These are phyloP conservation scores for Prionailurus viverrinus DNA, from an alignment of 2,113 vertebrate genomes.

Conservation along the genomic window DNA sequence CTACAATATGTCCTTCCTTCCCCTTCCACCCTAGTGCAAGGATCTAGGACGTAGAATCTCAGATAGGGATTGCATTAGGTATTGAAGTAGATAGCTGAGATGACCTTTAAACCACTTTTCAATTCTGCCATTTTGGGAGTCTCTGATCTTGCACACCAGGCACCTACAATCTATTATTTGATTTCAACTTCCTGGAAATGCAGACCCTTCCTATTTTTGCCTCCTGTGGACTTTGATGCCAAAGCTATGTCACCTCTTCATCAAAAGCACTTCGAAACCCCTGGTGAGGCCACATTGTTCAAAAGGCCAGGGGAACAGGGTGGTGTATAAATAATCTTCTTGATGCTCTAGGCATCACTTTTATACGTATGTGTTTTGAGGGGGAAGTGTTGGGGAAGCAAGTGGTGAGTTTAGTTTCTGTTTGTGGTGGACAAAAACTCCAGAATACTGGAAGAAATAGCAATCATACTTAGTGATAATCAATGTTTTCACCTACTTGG, in stretches of 20 bases:
- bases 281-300: slow-evolving; percentile 58
- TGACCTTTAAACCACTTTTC: slow-evolving; percentile 66
- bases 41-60: slow-evolving; percentile 23
- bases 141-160: slow-evolving; percentile 62
- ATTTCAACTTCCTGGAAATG: slow-evolving; percentile 75
- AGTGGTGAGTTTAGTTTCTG: slow-evolving; percentile 29
- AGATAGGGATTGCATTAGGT: slow-evolving; percentile 33
- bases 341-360: slow-evolving; percentile 3
- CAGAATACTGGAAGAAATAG: slow-evolving; percentile 33
- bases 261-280: slow-evolving; percentile 60
- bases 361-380: not conserved
- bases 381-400: not conserved
- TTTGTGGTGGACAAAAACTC: not conserved
- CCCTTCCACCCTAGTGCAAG: not conserved
- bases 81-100: slow-evolving; percentile 49
- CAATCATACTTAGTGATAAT: slow-evolving; percentile 15
- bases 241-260: slow-evolving; percentile 64
- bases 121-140: slow-evolving; percentile 62
- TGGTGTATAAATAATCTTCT: slow-evolving; percentile 58
- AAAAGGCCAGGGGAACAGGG: slow-evolving; percentile 64
- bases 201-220: slow-evolving; percentile 70
- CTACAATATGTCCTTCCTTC: not conserved
- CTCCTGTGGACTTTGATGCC: slow-evolving; percentile 44
- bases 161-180: slow-evolving; percentile 56
- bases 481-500: slow-evolving; percentile 6